Percentiles rank a stretch among this genome's conserved stretches.
Conservation (phyloP, 2,797 vertebrate species). For the Alectoris magna region DNA sequence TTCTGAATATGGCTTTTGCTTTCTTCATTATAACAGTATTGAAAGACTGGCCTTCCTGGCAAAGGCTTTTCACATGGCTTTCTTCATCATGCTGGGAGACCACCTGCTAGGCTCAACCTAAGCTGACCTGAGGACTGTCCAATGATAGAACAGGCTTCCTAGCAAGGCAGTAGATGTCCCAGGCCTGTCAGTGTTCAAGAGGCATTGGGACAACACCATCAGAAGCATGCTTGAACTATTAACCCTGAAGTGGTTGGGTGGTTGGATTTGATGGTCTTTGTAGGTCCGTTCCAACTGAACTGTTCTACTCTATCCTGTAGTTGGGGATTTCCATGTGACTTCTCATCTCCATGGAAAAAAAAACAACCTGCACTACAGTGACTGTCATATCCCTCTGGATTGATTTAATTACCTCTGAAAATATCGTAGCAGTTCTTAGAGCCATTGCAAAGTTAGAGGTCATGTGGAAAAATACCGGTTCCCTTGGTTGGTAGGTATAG, state of each 20-base stretch:
- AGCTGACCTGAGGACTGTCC: background rate
- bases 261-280: background rate
- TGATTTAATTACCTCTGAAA: background rate
- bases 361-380: rapidly evolving
- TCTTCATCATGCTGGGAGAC: background rate
- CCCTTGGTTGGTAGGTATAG: rapidly evolving
- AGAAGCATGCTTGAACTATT: background rate
- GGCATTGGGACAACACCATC: background rate
- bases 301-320: background rate
- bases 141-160: background rate
- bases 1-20: background rate
- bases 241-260: background rate
- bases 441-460: background rate
- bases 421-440: background rate
- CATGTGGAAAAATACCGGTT: background rate
- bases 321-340: conserved; percentile 31
- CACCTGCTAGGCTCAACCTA: conserved; percentile 33
- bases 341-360: background rate
- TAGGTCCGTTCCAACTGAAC: background rate
- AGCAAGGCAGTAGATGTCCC: background rate
- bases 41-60: background rate
- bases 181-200: background rate
- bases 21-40: background rate
- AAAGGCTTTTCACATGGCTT: conserved; percentile 24
- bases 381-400: background rate